Conservation (phyloP, 1,140 invertebrate species). For the Penaeus chinensis region DNA sequence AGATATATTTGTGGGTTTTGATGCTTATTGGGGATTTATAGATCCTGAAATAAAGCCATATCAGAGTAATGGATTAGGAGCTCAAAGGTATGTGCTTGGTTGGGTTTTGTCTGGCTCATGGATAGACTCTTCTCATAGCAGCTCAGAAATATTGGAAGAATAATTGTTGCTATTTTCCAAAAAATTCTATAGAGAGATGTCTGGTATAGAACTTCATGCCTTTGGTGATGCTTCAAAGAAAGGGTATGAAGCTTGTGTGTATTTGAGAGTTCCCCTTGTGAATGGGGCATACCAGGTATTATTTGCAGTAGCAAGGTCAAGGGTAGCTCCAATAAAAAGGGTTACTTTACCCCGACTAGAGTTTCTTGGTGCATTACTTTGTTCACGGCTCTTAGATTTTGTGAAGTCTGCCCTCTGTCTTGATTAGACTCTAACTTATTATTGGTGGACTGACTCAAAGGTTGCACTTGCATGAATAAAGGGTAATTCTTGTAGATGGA, state of each 20-base stretch:
- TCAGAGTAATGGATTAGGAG: conserved; percentile 15
- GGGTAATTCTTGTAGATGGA: conserved; percentile 13
- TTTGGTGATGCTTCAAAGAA: too few relatives aligned
- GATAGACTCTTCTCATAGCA: not conserved
- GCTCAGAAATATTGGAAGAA: too few relatives aligned
- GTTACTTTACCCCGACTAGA: conserved; percentile 14
- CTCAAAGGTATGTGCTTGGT: conserved; percentile 40
- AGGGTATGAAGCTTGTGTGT: too few relatives aligned
- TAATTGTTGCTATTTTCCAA: too few relatives aligned
- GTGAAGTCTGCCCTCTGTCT: conserved; percentile 9
- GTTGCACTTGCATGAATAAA: conserved; percentile 17
- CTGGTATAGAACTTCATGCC: too few relatives aligned
- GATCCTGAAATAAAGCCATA: not conserved
- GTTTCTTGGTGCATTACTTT: conserved; percentile 9
- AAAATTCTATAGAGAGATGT: too few relatives aligned
- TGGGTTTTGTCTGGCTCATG: conserved; percentile 29
- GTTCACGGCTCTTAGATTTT: not conserved
- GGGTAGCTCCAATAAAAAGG: conserved; percentile 7
- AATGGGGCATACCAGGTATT: not conserved
- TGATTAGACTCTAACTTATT: not conserved
- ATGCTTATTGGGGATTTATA: conserved; percentile 40
- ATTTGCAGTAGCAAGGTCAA: not conserved
- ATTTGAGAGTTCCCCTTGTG: too few relatives aligned
- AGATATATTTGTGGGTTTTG: conserved; percentile 21
- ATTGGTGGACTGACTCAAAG: conserved; percentile 30